Percentiles rank a stretch among this genome's conserved stretches.
These are phyloP conservation scores for Potamilus streckersoni DNA, from an alignment of 1,140 invertebrate species.

Conservation along the genomic window DNA sequence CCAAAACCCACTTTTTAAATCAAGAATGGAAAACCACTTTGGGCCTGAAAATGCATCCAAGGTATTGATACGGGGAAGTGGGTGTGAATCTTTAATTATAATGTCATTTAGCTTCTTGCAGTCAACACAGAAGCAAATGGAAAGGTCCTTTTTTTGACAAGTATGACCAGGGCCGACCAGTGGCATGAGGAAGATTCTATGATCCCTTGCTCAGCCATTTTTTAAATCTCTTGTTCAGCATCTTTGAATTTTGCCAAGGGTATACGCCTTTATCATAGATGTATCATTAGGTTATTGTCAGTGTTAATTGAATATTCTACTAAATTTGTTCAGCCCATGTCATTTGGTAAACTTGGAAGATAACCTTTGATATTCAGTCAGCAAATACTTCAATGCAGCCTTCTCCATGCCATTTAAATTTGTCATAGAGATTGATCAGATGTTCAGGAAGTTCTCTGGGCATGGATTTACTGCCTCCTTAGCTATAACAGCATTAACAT, in stretches of 20 bases:
- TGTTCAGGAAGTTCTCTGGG: neutral
- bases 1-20: slow-evolving; percentile 43
- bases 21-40: slow-evolving; percentile 29
- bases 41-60: slow-evolving; percentile 26
- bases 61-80: slow-evolving; percentile 31
- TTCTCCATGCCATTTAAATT: neutral
- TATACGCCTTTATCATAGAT: slow-evolving; percentile 10
- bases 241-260: neutral
- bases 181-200: slow-evolving; percentile 1
- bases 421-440: neutral
- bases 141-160: slow-evolving; percentile 9
- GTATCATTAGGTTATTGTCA: slow-evolving; percentile 10
- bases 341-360: slow-evolving; percentile 22
- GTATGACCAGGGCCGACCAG: slow-evolving; percentile 2
- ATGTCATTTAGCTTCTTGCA: slow-evolving; percentile 12
- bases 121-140: slow-evolving; percentile 15
- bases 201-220: slow-evolving; percentile 14
- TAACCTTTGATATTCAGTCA: neutral
- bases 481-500: neutral
- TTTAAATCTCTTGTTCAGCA: slow-evolving; percentile 16
- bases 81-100: slow-evolving; percentile 13
- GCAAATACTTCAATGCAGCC: slow-evolving; percentile 1
- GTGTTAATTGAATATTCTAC: slow-evolving; percentile 19
- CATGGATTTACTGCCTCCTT: neutral
- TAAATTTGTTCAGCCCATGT: slow-evolving; percentile 15